phyloP scores from a whole-genome alignment of 2,113 vertebrate species.

The Cinclus cinclus region DNA sequence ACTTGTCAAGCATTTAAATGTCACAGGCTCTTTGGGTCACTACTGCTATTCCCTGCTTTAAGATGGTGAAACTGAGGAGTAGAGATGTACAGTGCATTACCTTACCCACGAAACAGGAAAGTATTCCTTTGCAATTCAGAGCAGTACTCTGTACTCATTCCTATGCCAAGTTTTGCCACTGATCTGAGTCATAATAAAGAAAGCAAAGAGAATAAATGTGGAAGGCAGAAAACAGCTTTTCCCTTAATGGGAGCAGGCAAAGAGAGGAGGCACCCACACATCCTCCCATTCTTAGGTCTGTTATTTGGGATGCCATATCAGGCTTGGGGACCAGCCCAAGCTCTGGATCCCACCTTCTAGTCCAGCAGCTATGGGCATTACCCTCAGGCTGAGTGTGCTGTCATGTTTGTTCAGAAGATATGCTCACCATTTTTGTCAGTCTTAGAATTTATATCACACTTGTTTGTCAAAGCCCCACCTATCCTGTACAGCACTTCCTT shows the following conservation, averaged over 20 bases:
- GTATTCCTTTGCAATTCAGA: background rate
- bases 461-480: conserved; percentile 44
- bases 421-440: background rate
- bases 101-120: background rate
- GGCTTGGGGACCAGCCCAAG: background rate
- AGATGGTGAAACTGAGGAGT: background rate
- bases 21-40: background rate
- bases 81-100: background rate
- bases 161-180: background rate
- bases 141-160: background rate
- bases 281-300: background rate
- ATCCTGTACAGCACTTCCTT: conserved; percentile 39
- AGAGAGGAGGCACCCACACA: background rate
- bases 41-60: background rate
- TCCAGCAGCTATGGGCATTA: background rate
- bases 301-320: background rate
- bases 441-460: background rate
- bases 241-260: background rate
- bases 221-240: background rate
- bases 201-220: background rate
- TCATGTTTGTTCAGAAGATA: background rate
- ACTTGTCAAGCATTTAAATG: background rate
- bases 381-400: background rate
- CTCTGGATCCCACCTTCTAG: background rate
- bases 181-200: background rate